Percentiles rank a stretch among this genome's conserved stretches.
These are phyloP conservation scores for Drosophila ambigua DNA, from an alignment of 1,140 invertebrate genomes.

Conservation along the genomic window DNA sequence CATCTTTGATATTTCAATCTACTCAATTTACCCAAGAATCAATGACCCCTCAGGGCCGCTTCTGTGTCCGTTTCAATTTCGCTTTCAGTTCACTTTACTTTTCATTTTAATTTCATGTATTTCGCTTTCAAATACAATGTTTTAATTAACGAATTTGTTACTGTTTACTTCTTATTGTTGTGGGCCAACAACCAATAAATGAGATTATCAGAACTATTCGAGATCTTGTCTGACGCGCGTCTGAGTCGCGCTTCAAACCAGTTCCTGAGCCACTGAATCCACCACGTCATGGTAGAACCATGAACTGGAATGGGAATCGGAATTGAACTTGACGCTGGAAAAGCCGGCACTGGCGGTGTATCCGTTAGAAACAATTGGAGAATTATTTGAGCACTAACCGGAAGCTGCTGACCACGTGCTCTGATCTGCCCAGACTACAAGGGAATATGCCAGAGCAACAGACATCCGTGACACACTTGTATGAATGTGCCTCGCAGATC, in stretches of 20 bases:
- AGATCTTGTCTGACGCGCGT: conserved; percentile 62
- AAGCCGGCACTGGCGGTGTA: conserved; percentile 32
- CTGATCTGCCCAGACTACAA: background rate
- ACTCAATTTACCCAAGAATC: conserved; percentile 28
- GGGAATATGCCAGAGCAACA: background rate
- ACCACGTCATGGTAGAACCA: conserved; percentile 48
- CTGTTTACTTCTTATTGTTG: conserved; percentile 7
- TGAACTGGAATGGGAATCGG: conserved; percentile 34
- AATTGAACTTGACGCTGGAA: conserved; percentile 29
- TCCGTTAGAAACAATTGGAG: conserved; percentile 46
- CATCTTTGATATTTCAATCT: conserved; percentile 14
- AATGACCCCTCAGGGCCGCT: conserved; percentile 49
- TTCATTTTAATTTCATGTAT: conserved; percentile 22
- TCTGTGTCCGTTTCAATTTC: conserved; percentile 34
- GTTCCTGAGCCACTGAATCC: conserved; percentile 41
- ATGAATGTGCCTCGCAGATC: conserved; percentile 5
- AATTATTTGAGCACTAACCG: conserved; percentile 18
- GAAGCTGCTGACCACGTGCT: conserved; percentile 33
- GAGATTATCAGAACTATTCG: conserved; percentile 50
- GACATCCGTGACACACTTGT: conserved; percentile 32
- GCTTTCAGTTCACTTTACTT: conserved; percentile 45
- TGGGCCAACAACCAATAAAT: conserved; percentile 41
- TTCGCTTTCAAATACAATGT: conserved; percentile 48
- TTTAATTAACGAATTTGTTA: conserved; percentile 55
- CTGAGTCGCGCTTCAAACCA: conserved; percentile 62